A percentile compares a stretch with the other conserved stretches of the same genome.
These are phyloP conservation scores for Zaprionus davidi DNA, from an alignment of 1,140 invertebrate species.

Conservation along the genomic window DNA sequence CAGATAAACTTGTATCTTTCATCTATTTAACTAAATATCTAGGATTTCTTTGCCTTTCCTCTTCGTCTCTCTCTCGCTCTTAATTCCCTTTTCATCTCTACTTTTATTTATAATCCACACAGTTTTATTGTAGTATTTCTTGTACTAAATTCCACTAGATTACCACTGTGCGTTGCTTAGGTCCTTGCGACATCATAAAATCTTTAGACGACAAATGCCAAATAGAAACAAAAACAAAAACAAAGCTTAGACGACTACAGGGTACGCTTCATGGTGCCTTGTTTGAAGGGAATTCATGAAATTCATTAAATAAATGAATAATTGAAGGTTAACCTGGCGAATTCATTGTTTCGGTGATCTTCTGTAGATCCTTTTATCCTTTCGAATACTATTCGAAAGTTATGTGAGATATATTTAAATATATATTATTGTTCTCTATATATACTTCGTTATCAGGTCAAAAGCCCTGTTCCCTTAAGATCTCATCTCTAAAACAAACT, in stretches of 20 bases:
- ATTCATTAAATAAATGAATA: too few species aligned
- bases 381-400: too few species aligned
- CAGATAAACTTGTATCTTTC: background rate
- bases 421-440: too few species aligned
- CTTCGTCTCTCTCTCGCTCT: background rate
- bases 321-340: too few species aligned
- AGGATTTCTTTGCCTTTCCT: background rate
- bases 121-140: background rate
- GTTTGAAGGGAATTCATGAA: too few species aligned
- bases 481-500: too few species aligned
- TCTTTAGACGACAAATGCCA: conserved; percentile 20
- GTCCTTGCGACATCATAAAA: background rate
- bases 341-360: too few species aligned
- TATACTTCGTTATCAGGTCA: too few species aligned
- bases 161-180: conserved; percentile 19
- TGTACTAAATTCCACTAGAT: background rate
- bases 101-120: background rate
- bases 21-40: background rate
- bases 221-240: conserved; percentile 29
- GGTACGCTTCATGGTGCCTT: background rate
- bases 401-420: too few species aligned
- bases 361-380: too few species aligned
- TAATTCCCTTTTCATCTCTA: background rate
- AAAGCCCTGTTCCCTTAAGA: too few species aligned
- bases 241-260: background rate